These are phyloP conservation scores for Phrynocephalus vlangalii DNA, from an alignment of 2,797 vertebrate species.

Conservation along the genomic window DNA sequence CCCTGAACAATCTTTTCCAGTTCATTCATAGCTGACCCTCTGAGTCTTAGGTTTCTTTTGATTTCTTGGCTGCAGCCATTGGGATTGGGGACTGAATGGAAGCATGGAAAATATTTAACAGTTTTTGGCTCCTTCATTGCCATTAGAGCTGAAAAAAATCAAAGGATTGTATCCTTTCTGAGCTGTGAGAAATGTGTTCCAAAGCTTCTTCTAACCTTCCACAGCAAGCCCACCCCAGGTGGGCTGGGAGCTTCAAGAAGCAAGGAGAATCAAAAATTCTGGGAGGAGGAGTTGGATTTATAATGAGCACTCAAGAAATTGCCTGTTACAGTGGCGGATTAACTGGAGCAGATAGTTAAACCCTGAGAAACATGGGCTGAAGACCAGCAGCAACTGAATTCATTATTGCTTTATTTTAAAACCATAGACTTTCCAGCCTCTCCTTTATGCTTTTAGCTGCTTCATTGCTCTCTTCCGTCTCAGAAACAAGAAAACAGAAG, in stretches of 20 bases:
- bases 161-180: neutral
- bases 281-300: neutral
- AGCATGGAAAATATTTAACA: no score
- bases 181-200: neutral
- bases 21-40: no score
- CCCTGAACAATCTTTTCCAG: no score
- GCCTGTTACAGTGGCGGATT: no score
- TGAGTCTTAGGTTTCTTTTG: no score
- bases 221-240: neutral
- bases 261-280: neutral
- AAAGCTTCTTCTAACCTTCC: neutral
- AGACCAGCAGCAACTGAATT: neutral
- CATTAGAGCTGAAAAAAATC: no score
- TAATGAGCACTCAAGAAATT: no score
- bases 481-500: neutral
- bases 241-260: neutral
- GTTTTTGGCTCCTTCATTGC: no score
- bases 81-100: no score
- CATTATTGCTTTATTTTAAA: neutral
- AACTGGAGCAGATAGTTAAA: no score
- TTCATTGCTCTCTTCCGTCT: no score
- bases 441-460: neutral
- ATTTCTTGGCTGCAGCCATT: no score
- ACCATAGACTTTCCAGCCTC: neutral
- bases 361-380: neutral